Evolutionary conservation across 2,888 invertebrate species (phyloP), one percentile per base, ranked within the genome.

Genomic region (Neoascia interrupta): DNA sequence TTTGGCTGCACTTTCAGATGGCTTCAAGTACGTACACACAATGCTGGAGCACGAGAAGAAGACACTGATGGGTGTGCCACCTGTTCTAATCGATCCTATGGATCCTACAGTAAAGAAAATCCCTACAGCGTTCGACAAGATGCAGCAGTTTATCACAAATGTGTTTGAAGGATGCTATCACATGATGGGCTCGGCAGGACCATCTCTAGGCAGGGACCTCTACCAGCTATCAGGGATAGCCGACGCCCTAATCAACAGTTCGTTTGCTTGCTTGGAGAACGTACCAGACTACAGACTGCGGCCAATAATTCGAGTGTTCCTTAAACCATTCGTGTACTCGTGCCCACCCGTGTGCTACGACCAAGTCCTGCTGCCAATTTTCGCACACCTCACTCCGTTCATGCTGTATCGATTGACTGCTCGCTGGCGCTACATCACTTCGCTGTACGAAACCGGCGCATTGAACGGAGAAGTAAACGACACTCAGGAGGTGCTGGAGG

Each of bases 261-360:
- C 85, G 10, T 89, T 88, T 74, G 84, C 85, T 26, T 85, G 85
- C 70, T 86, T 91, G 69, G 89, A 93, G 89, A 90, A 90, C 76
- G 92, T 97, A 85, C 96, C 97, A 34, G 97, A 97, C 88, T 94
- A 95, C 89, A 92, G 96, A 89, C 89, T 97, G 84, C 91, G 96
- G 63, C 94, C 94, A 2, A 92, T 97, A 45, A 93, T 96, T 82
- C 91, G 97, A 45, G 93, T 94, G 31, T 96, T 97, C 86, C 90
- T 97, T 83, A 96, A 95, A 85, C 94, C 96, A 15, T 95, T 96
- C 84, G 92, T 97, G 82, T 93, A 93, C 86, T 94, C 94, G 82
- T 97, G 97, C 86, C 97, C 97, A 58, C 93, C 94, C 36, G 93
- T 94, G 68, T 95, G 93, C 88, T 94, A 95, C 85, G 92, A 91